Percentiles rank a stretch among this genome's conserved stretches.
Conservation (phyloP, 2,797 vertebrate species). For the Aeoliscus strigatus region DNA sequence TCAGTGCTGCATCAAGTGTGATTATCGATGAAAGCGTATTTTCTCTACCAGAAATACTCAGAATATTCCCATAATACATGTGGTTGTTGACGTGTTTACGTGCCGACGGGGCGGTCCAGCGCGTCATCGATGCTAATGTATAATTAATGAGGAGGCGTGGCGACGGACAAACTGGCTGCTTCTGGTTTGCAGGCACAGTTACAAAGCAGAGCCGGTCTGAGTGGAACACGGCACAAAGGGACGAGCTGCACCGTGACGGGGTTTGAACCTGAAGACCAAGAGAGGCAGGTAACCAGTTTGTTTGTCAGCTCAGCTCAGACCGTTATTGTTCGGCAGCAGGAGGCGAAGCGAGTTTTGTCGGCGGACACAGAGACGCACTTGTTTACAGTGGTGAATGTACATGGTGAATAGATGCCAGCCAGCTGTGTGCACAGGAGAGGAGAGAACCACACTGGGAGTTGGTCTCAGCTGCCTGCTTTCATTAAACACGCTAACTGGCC, state of each 20-base stretch:
- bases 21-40: too few species aligned
- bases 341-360: not conserved
- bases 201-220: slow-evolving; percentile 70
- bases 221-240: slow-evolving; percentile 65
- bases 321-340: too few species aligned
- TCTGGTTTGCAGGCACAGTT: slow-evolving; percentile 81
- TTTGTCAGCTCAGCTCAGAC: not conserved
- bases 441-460: slow-evolving; percentile 7
- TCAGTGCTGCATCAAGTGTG: too few species aligned
- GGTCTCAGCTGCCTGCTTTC: not conserved
- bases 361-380: slow-evolving; percentile 4
- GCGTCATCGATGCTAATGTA: slow-evolving; percentile 67
- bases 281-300: slow-evolving; percentile 72
- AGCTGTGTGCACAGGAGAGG: slow-evolving; percentile 9
- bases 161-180: slow-evolving; percentile 78
- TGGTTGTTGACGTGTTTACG: not conserved
- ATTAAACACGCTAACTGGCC: slow-evolving; percentile 2
- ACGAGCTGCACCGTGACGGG: slow-evolving; percentile 45
- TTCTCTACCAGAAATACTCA: too few species aligned
- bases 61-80: not conserved
- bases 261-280: slow-evolving; percentile 67
- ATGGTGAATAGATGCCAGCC: slow-evolving; percentile 14
- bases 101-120: slow-evolving; percentile 2
- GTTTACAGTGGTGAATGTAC: not conserved
- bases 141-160: slow-evolving; percentile 72